Evolutionary conservation across 2,113 vertebrate species (phyloP), one percentile per base, ranked within the genome.

Genomic region (Hipposideros armiger): DNA sequence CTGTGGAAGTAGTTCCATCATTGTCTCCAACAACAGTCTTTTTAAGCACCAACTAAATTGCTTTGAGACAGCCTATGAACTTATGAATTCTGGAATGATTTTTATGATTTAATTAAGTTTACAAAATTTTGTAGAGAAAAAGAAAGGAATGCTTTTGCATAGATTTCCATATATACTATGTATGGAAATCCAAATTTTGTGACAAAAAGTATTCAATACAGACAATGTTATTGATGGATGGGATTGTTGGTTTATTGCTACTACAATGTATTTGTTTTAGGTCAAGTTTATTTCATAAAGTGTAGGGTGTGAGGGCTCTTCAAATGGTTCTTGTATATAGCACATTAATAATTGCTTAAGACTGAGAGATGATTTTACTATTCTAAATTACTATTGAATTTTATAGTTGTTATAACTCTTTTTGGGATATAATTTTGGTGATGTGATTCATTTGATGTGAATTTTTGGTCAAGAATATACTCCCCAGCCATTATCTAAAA

Each of bases 211-310:
- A 67, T 50, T 60, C 0, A 10, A 30, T 86, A 82, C 82, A n/a
- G 50, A 45, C 50, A 73, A 24, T 54, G 5, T 64, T 86, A 40
- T n/a, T 28, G 20, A 26, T 93, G 22, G 45, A 42, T 60, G 20
- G 83, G 15, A 74, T 54, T 54, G 19, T 54, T 94, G 7, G 24
- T 85, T 93, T 83, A 54, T 64, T 83, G 94, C 45, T 92, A n/a
- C 60, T 84, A 28, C 4, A 40, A 22, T 76, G 11, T 92, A 77
- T 92, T 69, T 78, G 66, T 85, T 85, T 93, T 67, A 80, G 40
- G 50, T 69, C 40, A 80, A 89, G 7, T 95, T 86, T 87, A 62
- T 66, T 80, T 60, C 42, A 52, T 26, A 42, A 81, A 67, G 19
- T 45, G 3, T 32, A 60, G 3, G n/a, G 14, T 0, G 50, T 66